A percentile compares a stretch with the other conserved stretches of the same genome.
These are phyloP conservation scores for Cremastinae sp. DNA, from an alignment of 2,888 invertebrate species.

Conservation along the genomic window DNA sequence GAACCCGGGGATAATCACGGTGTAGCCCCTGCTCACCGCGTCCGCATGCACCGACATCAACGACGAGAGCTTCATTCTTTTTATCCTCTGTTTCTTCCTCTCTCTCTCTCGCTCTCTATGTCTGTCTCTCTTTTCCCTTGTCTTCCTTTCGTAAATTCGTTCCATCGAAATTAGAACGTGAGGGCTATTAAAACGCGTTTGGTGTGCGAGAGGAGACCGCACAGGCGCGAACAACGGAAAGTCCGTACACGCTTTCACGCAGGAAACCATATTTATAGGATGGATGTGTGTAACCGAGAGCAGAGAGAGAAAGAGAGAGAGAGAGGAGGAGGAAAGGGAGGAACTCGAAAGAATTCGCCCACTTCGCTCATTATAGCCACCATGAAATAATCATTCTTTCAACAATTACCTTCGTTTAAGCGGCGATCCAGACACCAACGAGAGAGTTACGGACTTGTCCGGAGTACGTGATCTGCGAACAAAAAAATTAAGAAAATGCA, in stretches of 20 bases:
- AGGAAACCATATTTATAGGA: background rate
- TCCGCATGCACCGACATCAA: conserved; percentile 29
- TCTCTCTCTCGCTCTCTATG: conserved; percentile 7
- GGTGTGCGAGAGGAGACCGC: conserved; percentile 24
- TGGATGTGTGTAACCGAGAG: background rate
- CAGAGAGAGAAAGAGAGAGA: conserved; percentile 1
- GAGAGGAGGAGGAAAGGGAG: conserved; percentile 17
- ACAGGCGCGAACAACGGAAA: conserved; percentile 61
- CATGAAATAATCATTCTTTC: conserved; percentile 52
- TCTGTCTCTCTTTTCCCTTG: background rate
- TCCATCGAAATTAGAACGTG: conserved; percentile 59
- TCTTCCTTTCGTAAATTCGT: conserved; percentile 51
- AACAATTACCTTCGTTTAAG: conserved; percentile 55
- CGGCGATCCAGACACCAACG: conserved; percentile 45
- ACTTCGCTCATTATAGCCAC: conserved; percentile 45
- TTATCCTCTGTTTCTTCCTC: background rate
- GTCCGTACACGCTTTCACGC: background rate
- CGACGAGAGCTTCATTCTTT: no score
- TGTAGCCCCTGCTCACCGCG: conserved; percentile 43
- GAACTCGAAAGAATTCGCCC: conserved; percentile 29
- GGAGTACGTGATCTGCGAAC: conserved; percentile 44
- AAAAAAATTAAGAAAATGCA: conserved; percentile 24
- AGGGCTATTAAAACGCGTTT: conserved; percentile 57
- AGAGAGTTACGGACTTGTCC: conserved; percentile 20
- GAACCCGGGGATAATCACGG: conserved; percentile 57